phyloP scores from a whole-genome alignment of 2,888 invertebrate genomes.

The Limulus polyphemus region DNA sequence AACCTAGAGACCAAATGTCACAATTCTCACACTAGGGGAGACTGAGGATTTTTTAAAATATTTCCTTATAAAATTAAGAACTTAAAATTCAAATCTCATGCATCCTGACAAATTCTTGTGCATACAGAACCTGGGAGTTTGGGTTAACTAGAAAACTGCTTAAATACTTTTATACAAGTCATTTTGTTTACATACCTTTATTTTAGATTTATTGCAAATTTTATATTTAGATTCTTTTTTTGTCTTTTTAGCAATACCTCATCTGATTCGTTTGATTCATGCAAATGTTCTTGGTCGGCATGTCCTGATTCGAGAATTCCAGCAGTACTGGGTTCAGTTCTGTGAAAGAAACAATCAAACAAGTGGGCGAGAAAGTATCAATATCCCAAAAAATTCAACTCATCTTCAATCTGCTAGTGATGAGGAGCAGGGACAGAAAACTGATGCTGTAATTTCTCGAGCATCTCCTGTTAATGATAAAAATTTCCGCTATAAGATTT shows the following conservation, averaged over 20 bases:
- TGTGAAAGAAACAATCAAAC: conserved; percentile 30
- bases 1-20: too few species aligned
- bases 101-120: too few species aligned
- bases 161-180: too few species aligned
- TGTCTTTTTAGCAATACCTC: conserved; percentile 44
- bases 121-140: too few species aligned
- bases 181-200: too few species aligned
- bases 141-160: too few species aligned
- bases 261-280: conserved; percentile 52
- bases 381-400: conserved; percentile 26
- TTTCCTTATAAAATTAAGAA: too few species aligned
- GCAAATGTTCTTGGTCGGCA: conserved; percentile 49
- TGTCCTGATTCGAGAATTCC: conserved; percentile 50
- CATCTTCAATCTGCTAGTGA: conserved; percentile 24
- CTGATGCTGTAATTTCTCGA: too few species aligned
- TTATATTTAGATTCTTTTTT: background rate
- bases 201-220: too few species aligned
- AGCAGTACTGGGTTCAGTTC: conserved; percentile 43
- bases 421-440: background rate
- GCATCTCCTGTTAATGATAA: background rate
- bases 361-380: conserved; percentile 31
- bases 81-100: too few species aligned
- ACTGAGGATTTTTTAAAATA: too few species aligned
- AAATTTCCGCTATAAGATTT: conserved; percentile 1
- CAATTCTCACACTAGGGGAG: too few species aligned